Percentiles rank a stretch among this genome's conserved stretches.
These are phyloP conservation scores for Polydesmus complanatus DNA, from an alignment of 2,888 invertebrate species.

Conservation along the genomic window DNA sequence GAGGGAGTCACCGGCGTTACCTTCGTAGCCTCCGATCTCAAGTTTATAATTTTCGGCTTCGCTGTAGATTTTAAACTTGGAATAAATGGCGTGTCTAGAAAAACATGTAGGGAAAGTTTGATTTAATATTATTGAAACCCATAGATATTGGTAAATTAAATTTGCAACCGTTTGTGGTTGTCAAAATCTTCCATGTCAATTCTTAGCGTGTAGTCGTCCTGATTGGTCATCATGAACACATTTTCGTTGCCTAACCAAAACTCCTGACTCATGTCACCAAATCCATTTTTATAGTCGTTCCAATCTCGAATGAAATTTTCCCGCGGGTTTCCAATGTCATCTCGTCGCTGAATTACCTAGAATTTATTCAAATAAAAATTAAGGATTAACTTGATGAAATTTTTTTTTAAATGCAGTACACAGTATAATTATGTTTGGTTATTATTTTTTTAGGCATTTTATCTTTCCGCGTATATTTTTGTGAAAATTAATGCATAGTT, in stretches of 20 bases:
- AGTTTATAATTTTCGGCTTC: conserved; percentile 82
- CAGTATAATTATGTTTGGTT: neutral
- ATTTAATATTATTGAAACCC: neutral
- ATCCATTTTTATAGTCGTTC: conserved; percentile 85
- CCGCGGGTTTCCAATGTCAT: conserved; percentile 71
- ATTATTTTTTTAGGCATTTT: neutral
- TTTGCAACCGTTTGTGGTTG: conserved; percentile 63
- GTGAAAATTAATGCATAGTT: no score
- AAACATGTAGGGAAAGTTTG: neutral
- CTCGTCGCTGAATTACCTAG: conserved; percentile 76
- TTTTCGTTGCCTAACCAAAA: conserved; percentile 90
- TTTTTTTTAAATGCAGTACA: neutral
- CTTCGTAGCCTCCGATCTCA: conserved; percentile 82
- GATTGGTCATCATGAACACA: conserved; percentile 82
- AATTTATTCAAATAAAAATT: neutral
- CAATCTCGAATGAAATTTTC: conserved; percentile 86
- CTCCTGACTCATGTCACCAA: conserved; percentile 76
- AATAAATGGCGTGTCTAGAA: conserved; percentile 70
- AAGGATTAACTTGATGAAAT: neutral
- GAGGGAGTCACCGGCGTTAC: conserved; percentile 76
- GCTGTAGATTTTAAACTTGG: conserved; percentile 81
- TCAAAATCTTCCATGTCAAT: conserved; percentile 85
- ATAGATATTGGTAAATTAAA: neutral
- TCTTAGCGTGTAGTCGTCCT: conserved; percentile 72
- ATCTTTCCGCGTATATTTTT: no score